phyloP scores from a whole-genome alignment of 2,113 vertebrate species.

The Coracopsis vasa region DNA sequence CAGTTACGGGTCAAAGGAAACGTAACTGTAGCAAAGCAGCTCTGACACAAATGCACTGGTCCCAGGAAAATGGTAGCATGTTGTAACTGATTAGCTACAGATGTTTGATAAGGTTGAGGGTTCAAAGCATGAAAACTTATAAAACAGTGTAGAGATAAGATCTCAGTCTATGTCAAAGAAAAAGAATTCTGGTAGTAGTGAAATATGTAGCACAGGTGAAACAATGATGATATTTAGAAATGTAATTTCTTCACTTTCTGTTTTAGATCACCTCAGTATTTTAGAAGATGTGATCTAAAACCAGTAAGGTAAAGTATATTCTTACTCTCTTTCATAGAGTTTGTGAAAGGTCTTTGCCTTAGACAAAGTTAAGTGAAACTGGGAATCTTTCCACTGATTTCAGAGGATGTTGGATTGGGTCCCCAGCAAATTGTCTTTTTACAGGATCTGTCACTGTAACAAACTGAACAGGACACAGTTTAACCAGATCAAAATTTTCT shows the following conservation, averaged over 20 bases:
- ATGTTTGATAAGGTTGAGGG: background rate
- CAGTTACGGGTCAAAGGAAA: background rate
- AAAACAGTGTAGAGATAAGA: background rate
- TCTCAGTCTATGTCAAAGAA: background rate
- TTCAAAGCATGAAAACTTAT: background rate
- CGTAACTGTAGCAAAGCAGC: background rate
- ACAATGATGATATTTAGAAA: background rate
- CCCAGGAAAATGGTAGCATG: background rate
- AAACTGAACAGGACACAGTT: background rate
- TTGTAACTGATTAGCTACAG: background rate
- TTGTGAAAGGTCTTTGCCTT: background rate
- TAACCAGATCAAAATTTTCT: conserved; percentile 17
- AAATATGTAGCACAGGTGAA: background rate
- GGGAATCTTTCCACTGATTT: background rate
- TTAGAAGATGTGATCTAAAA: background rate
- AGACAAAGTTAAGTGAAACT: background rate
- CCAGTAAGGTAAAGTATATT: background rate
- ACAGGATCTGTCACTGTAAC: background rate
- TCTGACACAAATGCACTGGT: background rate
- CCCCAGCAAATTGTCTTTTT: background rate
- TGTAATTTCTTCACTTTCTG: background rate
- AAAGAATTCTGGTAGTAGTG: background rate
- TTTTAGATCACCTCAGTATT: background rate
- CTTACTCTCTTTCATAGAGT: background rate
- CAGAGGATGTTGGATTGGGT: background rate